Percentiles rank a stretch among this genome's conserved stretches.
phyloP scores from a whole-genome alignment of 2,797 vertebrate species.

The Hemitrygon akajei region DNA sequence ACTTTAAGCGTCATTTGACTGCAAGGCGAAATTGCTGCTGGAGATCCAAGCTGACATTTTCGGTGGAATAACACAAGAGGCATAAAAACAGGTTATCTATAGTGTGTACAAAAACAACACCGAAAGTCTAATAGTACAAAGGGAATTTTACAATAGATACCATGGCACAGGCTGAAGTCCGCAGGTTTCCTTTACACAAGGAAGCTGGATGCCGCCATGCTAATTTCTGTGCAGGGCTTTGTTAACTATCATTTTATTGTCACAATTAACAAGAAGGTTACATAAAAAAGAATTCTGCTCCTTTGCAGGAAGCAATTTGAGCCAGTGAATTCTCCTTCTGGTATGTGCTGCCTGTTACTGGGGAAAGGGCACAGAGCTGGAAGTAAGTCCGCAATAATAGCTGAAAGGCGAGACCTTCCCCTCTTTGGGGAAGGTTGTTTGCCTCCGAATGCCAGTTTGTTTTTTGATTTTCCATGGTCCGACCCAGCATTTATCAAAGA shows the following conservation, averaged over 20 bases:
- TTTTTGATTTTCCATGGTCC: conserved; percentile 60
- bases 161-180: background rate
- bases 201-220: conserved; percentile 7
- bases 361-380: conserved; percentile 56
- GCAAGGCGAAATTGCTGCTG: background rate
- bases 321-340: background rate
- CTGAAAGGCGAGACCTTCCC: conserved; percentile 44
- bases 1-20: background rate
- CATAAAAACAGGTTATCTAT: background rate
- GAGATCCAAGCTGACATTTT: background rate
- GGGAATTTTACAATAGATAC: background rate
- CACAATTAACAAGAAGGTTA: conserved; percentile 24
- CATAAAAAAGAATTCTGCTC: conserved; percentile 22
- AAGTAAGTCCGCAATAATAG: conserved; percentile 55
- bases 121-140: conserved; percentile 3
- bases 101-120: conserved; percentile 8
- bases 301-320: conserved; percentile 10
- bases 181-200: background rate
- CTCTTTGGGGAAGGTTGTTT: conserved; percentile 45
- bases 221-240: background rate
- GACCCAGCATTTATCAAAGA: conserved; percentile 49
- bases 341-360: conserved; percentile 47
- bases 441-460: conserved; percentile 52
- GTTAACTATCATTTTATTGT: conserved; percentile 28
- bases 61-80: background rate